Evolutionary conservation across 2,797 vertebrate species (phyloP), one percentile per base, ranked within the genome.

Genomic region (Bryconaethiops microstoma): DNA sequence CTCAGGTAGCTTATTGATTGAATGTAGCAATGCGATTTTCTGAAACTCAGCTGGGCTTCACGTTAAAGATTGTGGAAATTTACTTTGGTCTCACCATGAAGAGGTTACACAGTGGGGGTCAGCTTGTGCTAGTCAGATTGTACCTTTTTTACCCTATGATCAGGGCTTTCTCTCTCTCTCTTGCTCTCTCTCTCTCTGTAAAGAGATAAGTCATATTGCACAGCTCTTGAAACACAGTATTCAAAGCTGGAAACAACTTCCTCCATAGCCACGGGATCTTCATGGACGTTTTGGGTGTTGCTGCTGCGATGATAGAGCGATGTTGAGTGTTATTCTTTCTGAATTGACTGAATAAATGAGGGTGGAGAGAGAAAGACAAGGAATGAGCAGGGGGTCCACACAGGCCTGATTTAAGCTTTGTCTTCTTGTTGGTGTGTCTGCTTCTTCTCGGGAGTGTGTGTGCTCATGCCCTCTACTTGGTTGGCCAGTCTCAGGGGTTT

Each of bases 311-410:
- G 79, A 78, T 81, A 69, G 77, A 84, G 67, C 52, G 45, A 52
- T 21, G 25, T 39, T 64, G 50, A 55, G 63, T 55, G 78, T 79
- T 83, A 83, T 77, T 84, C 78, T 77, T 71, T 67, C 45, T 77
- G 65, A 70, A 77, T 83, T 85, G 80, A 76, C 79, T 89, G 83
- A 72, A 35, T 52, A 70, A 64, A 69, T 78, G 57, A 74, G 85
- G 85, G 50, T 82, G 55, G 50, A 45, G 81, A 73, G 42, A 78
- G 67, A 69, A 9, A 59, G 48, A 42, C 42, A 25, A 50, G 5
- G 17, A 75, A 39, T 35, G 17, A 75, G 45, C n/a, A 78, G 52
- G 74, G 68, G 29, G 40, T 10, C 59, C 29, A 45, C 5, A 12
- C 45, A 70, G 48, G n/a, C 42, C 45, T 70, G 67, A 54, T 78